Evolutionary conservation across 2,113 vertebrate species (phyloP).

Genomic region (Hyla sarda): DNA sequence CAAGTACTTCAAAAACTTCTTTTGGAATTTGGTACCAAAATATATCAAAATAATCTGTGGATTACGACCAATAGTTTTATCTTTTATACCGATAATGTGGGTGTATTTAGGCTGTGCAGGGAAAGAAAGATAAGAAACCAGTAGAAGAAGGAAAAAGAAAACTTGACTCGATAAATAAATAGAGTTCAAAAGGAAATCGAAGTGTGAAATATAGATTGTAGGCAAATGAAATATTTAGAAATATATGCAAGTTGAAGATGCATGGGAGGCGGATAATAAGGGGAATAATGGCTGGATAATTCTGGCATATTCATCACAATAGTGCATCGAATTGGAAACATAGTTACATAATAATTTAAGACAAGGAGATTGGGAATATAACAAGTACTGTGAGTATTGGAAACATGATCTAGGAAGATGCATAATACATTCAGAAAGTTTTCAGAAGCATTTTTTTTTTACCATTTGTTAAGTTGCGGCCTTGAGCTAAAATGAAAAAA

Average conservation of each 20-base stretch:
- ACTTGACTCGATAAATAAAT: conserved; percentile 73
- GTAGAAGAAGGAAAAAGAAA: conserved; percentile 58
- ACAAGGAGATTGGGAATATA: conserved; percentile 29
- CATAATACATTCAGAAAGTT: too few relatives aligned
- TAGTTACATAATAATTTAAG: conserved; percentile 70
- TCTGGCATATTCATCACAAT: conserved; percentile 69
- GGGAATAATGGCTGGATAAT: conserved; percentile 33
- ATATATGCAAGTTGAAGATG: conserved; percentile 62
- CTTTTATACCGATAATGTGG: conserved; percentile 66
- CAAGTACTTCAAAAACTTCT: conserved; percentile 50
- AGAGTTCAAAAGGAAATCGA: conserved; percentile 77
- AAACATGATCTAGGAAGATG: conserved; percentile 17
- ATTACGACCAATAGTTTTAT: conserved; percentile 59
- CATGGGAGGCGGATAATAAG: conserved; percentile 47
- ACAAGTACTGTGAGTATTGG: conserved; percentile 9
- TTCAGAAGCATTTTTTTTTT: too few relatives aligned
- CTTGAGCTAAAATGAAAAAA: too few relatives aligned
- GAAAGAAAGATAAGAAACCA: conserved; percentile 71
- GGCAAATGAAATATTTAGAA: conserved; percentile 77
- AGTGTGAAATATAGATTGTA: conserved; percentile 76
- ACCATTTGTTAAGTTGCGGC: too few relatives aligned
- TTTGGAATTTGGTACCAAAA: not conserved
- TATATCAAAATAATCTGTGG: conserved; percentile 58
- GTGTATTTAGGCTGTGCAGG: conserved; percentile 64
- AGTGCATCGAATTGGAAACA: conserved; percentile 65